Evolutionary conservation across 2,113 vertebrate genomes (phyloP).

Genomic region (Bubalus kerabau): DNA sequence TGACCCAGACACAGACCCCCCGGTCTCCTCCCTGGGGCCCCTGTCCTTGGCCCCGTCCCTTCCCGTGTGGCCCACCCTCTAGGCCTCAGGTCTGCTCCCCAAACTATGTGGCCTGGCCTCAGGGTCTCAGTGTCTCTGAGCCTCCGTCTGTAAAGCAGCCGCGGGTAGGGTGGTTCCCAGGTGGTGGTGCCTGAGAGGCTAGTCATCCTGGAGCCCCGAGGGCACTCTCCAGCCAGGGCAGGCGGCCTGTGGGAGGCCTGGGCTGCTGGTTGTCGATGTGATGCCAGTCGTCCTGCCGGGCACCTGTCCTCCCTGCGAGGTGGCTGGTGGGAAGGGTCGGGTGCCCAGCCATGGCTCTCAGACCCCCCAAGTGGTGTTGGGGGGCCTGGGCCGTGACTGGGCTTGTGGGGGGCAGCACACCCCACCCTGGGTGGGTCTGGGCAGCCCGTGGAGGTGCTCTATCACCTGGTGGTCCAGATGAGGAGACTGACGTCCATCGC

Average conservation of each 20-base stretch:
- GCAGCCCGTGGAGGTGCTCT: not conserved
- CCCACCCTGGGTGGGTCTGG: not conserved
- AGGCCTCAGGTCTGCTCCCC: not conserved
- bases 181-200: too few species aligned
- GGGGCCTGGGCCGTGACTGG: accelerated
- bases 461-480: not conserved
- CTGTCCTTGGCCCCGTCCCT: not conserved
- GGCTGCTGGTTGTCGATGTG: accelerated
- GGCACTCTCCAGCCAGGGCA: accelerated
- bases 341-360: not conserved
- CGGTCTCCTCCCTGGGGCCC: accelerated
- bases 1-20: not conserved
- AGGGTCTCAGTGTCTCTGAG: not conserved
- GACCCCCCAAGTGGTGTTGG: not conserved
- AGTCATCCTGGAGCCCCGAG: not conserved
- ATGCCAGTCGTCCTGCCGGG: accelerated
- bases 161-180: accelerated
- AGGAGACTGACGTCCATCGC: accelerated
- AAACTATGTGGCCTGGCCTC: not conserved
- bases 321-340: not conserved
- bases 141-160: not conserved
- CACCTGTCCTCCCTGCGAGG: not conserved
- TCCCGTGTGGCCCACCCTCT: accelerated
- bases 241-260: accelerated
- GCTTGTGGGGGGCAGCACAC: accelerated